Conservation (phyloP, 2,888 invertebrate genomes). For the Teleogryllus oceanicus region DNA sequence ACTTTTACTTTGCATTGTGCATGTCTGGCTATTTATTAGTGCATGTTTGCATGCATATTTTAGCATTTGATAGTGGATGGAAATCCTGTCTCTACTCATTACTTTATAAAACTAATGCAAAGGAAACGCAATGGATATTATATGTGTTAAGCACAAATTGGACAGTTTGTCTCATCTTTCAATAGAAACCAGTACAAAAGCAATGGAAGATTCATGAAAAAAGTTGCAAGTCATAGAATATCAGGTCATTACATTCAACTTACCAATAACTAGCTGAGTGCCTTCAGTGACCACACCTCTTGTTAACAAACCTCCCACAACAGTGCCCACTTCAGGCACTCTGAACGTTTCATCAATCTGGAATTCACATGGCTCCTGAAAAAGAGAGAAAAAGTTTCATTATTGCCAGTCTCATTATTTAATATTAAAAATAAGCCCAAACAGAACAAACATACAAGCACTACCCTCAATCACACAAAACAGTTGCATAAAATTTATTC, state of each 20-base stretch:
- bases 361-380: slow-evolving; percentile 72
- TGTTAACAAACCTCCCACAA: slow-evolving; percentile 79
- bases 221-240: slow-evolving; percentile 12
- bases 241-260: slow-evolving; percentile 27
- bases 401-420: too few relatives aligned
- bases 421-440: too few relatives aligned
- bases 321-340: slow-evolving; percentile 76
- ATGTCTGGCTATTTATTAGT: too few relatives aligned
- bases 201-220: background rate
- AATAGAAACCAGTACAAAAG: slow-evolving; percentile 44
- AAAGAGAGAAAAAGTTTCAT: slow-evolving; percentile 26
- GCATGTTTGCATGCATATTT: too few relatives aligned
- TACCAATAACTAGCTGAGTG: slow-evolving; percentile 66
- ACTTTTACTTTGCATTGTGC: too few relatives aligned
- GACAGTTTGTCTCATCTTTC: slow-evolving; percentile 43
- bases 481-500: too few relatives aligned
- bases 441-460: too few relatives aligned
- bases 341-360: slow-evolving; percentile 93
- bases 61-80: too few relatives aligned
- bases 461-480: too few relatives aligned
- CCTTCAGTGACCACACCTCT: slow-evolving; percentile 85
- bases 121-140: too few relatives aligned
- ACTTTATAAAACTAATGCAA: too few relatives aligned
- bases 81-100: too few relatives aligned
- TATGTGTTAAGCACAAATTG: background rate